Conservation (phyloP, 2,113 vertebrate species). For the Nothocercus nigrocapillus region DNA sequence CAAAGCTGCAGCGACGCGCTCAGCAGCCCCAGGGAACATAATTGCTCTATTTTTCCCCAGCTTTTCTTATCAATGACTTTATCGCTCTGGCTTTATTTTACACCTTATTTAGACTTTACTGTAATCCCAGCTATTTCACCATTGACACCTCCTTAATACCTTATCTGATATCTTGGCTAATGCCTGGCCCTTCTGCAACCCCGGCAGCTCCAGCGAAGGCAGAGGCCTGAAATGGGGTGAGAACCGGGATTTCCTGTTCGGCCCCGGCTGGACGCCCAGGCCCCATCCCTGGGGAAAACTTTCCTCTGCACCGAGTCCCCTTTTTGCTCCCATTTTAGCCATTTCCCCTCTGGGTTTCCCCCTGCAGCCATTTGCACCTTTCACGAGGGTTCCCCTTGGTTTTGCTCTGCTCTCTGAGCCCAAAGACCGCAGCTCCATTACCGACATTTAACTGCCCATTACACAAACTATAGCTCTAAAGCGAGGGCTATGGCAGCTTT, state of each 20-base stretch:
- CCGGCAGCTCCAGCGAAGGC: neutral
- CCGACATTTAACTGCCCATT: conserved; percentile 64
- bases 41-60: conserved; percentile 52
- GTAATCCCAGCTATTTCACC: conserved; percentile 67
- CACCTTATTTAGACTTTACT: conserved; percentile 73
- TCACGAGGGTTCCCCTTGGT: neutral
- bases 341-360: too few relatives aligned
- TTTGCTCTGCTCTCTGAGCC: neutral
- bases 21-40: conserved; percentile 57
- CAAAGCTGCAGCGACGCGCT: conserved; percentile 56
- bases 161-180: conserved; percentile 61
- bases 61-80: conserved; percentile 69
- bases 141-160: conserved; percentile 75
- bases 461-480: conserved; percentile 60
- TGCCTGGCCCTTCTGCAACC: conserved; percentile 1
- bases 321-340: too few relatives aligned
- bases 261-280: neutral
- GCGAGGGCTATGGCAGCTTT: conserved; percentile 75
- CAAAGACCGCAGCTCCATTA: conserved; percentile 7
- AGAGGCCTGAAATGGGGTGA: neutral
- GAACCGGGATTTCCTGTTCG: conserved; percentile 17
- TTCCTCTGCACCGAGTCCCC: too few relatives aligned
- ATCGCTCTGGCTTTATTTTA: conserved; percentile 69
- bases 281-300: too few relatives aligned
- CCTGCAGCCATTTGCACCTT: too few relatives aligned